A percentile compares a stretch with the other conserved stretches of the same genome.
Evolutionary conservation across 2,888 invertebrate species (phyloP).

Genomic region (Eudemis profundana): DNA sequence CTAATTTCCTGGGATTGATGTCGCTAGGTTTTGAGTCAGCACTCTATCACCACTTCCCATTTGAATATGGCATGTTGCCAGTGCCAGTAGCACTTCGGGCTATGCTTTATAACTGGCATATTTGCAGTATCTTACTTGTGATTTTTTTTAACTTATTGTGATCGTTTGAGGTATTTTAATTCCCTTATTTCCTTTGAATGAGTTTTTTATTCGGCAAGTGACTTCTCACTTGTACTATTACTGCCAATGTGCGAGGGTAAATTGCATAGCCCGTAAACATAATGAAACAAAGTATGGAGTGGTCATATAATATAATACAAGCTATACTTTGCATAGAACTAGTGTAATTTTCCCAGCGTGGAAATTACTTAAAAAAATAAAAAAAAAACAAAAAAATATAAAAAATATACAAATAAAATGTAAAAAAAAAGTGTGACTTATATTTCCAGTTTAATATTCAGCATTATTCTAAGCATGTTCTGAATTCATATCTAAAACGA

Average conservation of each 20-base stretch:
- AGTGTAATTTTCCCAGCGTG: conserved; percentile 93
- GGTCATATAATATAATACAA: conserved; percentile 87
- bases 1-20: conserved; percentile 64
- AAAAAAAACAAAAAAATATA: conserved; percentile 64
- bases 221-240: conserved; percentile 72
- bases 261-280: conserved; percentile 84
- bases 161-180: conserved; percentile 30
- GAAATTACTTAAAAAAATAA: conserved; percentile 81
- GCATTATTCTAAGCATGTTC: conserved; percentile 83
- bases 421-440: conserved; percentile 79
- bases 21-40: conserved; percentile 77
- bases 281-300: conserved; percentile 84
- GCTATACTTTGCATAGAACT: conserved; percentile 97
- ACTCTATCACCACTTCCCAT: conserved; percentile 79
- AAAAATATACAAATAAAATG: conserved; percentile 59
- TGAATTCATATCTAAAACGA: conserved; percentile 76
- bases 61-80: conserved; percentile 74
- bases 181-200: conserved; percentile 41
- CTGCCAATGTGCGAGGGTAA: conserved; percentile 84
- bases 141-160: conserved; percentile 57
- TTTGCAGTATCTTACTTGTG: conserved; percentile 82
- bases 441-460: conserved; percentile 86
- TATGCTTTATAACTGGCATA: conserved; percentile 84
- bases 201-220: conserved; percentile 59
- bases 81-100: conserved; percentile 80